Evolutionary conservation across 2,888 invertebrate genomes (phyloP), one percentile per base, ranked within the genome.

Genomic region (Chymomyza fuscimana): DNA sequence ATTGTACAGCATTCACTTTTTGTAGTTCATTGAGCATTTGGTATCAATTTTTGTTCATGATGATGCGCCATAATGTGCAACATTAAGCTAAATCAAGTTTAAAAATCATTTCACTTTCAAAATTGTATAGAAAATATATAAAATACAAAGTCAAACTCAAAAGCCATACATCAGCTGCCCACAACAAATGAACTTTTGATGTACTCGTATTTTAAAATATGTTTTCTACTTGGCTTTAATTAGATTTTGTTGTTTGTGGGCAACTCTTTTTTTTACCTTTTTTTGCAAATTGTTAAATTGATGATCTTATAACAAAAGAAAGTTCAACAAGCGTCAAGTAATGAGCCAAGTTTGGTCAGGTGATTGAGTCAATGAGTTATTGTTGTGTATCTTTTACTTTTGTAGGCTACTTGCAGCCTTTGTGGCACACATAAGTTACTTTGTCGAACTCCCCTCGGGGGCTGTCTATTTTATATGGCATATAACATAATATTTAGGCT

Each of bases 31-130:
- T 46, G 25, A 58, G 58, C 25, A 25, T 25, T 58, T 9, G 29
- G 16, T 56, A 19, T 19, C 19, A n/a, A 10, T 56, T 56, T 56
- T 16, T 2, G 15, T 68, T 74, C 56, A 72, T 76, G 80, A 76
- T 86, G 82, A 84, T 81, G 80, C 76, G 77, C 76, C 65, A 69
- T 76, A 78, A 65, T 71, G 72, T 69, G 69, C 73, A 67, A 78
- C 74, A 79, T 86, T 77, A 80, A 73, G 54, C 69, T 60, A 75
- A 80, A 78, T 77, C 76, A 12, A 74, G 69, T 69, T 68, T 56
- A 58, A 58, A 58, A 60, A 32, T 36, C 32, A 73, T 67, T 66
- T 62, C 16, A 63, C 62, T 63, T 60, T 60, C 56, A 59, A 29
- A 63, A 22, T 22, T 46, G 32, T 40, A 63, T 50, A 60, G 65